A percentile compares a stretch with the other conserved stretches of the same genome.
phyloP scores from a whole-genome alignment of 2,797 vertebrate species.

The Poeciliopsis presidionis region DNA sequence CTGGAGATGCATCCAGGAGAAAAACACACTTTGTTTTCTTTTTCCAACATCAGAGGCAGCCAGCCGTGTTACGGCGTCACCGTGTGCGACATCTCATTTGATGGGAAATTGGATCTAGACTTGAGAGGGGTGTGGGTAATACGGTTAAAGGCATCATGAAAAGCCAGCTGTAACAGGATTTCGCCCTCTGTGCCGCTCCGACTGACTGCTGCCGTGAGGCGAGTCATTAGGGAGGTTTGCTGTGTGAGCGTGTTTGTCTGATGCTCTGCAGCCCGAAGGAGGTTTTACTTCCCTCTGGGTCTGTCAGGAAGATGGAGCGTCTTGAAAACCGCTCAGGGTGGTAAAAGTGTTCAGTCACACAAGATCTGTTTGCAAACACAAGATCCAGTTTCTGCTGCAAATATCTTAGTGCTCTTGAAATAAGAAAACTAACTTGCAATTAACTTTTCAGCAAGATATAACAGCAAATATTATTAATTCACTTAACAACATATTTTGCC shows the following conservation, averaged over 20 bases:
- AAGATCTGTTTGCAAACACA: not conserved
- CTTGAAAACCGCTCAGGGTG: not conserved
- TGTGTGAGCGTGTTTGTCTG: conserved; percentile 26
- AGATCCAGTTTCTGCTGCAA: too few species aligned
- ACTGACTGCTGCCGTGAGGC: conserved; percentile 71
- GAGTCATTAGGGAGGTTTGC: conserved; percentile 65
- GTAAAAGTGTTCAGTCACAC: not conserved
- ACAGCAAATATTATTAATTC: too few species aligned
- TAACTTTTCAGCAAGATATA: too few species aligned
- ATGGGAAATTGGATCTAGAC: conserved; percentile 78
- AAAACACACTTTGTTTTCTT: conserved; percentile 45
- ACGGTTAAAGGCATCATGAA: conserved; percentile 77
- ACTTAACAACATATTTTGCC: too few species aligned
- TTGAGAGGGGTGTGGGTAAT: conserved; percentile 72
- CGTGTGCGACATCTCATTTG: conserved; percentile 59
- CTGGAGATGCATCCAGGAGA: conserved; percentile 31
- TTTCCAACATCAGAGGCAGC: conserved; percentile 46
- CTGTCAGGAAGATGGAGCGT: not conserved
- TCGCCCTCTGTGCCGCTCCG: conserved; percentile 57
- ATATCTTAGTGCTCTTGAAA: too few species aligned
- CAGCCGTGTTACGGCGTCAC: conserved; percentile 44
- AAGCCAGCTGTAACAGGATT: conserved; percentile 77
- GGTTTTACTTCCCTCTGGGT: conserved; percentile 9
- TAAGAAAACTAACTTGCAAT: too few species aligned
- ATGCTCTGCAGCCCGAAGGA: conserved; percentile 19